Base-by-base conservation (phyloP, 2,113 vertebrate species). In the Nyctibius bracteatus region DNA sequence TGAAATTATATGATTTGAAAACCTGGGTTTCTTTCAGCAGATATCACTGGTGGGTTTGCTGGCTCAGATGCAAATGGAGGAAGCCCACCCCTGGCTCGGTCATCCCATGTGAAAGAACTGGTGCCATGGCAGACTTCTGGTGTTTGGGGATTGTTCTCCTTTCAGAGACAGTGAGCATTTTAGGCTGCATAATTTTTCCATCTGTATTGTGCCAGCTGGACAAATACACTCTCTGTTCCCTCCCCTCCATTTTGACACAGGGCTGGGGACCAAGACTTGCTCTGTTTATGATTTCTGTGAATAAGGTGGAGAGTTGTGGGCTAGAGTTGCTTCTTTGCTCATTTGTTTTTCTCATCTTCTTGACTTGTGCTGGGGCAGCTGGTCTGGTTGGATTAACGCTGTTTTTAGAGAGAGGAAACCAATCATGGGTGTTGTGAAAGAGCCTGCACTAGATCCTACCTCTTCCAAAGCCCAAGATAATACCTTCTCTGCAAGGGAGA, bases 21-120 rank as follows among this genome's bases (percentile, higher is more conserved):
- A 77, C 24, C 5, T 72, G 39, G 5, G 6, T 9, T 71, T 71
- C 31, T 35, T 77, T 81, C 8, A 66, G 21, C 24, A 86, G 30
- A 28, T 46, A 31, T 57, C 51, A 25, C 41, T 30, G 21, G 12
- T 61, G 54, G 8, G 9, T 65, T 85, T 44, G 3, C 18, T 22
- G 39, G 33, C 15, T 65, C 10, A 1, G 7, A 30, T 2, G 1
- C 4, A 35, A 43, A 44, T 2, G 13, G 22, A 77, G n/a, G 14
- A 88, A 88, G 28, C 13, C 5, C 44, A 59, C 8, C 7, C 13
- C 17, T 82, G 3, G 1, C 14, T 77, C 19, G 19, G 28, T 65
- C 2, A 0, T 55, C 23, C 30, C 6, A 1, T 23, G 21, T 61
- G 31, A 59, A 65, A 14, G 17, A 61, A 8, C 14, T 19, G 51